phyloP scores from a whole-genome alignment of 2,888 invertebrate species.

The Drosophila anomelani region DNA sequence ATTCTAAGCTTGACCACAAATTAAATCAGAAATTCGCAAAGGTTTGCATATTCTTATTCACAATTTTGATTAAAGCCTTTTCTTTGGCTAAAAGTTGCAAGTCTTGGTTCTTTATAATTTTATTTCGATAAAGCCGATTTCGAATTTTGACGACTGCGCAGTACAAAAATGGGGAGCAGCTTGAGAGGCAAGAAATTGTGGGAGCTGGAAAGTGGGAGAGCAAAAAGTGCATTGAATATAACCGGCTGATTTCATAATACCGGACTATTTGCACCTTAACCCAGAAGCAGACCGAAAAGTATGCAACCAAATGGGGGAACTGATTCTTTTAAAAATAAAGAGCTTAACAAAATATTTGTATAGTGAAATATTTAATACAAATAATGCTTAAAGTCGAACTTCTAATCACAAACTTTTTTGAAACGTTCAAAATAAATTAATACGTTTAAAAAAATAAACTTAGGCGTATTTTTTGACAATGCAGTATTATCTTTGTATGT shows the following conservation, averaged over 20 bases:
- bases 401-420: neutral
- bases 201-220: slow-evolving; percentile 1
- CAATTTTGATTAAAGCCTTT: neutral
- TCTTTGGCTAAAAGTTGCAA: neutral
- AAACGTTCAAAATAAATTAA: neutral
- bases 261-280: slow-evolving; percentile 2
- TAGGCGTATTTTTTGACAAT: too few relatives aligned
- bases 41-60: neutral
- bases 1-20: neutral
- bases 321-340: neutral
- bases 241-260: slow-evolving; percentile 57
- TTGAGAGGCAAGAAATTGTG: neutral
- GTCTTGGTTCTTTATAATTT: neutral
- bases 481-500: too few relatives aligned
- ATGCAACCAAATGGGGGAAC: neutral
- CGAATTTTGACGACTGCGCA: slow-evolving; percentile 23
- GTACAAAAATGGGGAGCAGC: slow-evolving; percentile 14
- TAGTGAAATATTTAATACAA: neutral
- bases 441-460: too few relatives aligned
- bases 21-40: neutral
- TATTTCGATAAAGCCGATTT: slow-evolving; percentile 2
- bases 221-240: slow-evolving; percentile 38
- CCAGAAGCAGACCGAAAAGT: neutral
- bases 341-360: neutral
- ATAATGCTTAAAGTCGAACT: neutral